Evolutionary conservation across 37 sponge, comb jelly and placozoan species (phyloP), one percentile per base, ranked within the genome.

Genomic region (Petrosia ficiformis): DNA sequence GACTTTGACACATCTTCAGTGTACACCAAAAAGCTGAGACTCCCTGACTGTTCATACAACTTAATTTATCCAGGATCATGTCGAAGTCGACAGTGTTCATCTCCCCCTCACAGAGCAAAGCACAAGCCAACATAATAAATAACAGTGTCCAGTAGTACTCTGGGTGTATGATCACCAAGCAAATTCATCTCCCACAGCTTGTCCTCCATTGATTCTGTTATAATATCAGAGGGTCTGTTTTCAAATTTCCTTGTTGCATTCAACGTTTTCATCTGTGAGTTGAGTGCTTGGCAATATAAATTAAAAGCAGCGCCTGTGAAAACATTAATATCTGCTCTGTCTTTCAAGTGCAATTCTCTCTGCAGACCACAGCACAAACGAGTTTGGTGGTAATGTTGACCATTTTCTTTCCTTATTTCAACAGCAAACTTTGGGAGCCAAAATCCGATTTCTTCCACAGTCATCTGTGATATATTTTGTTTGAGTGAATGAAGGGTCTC

Each of bases 1-100:
- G n/a, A n/a, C n/a, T 81, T 81, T 0, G 82, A 73, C 22, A 65
- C 39, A 65, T 81, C 74, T 37, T 81, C 82, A 10, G 8, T 54
- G 63, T 73, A 81, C 41, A 5, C 10, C 34, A 73, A 35, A 43
- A 54, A 81, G 3, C 68, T 14, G 22, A 4, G 6, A 1, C 57
- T 34, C 34, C 4, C 28, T 40, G 80, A 72, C 29, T 48, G 56
- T 22, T 81, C 82, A 32, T 58, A 43, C 2, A 79, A 42, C 3
- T 29, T 2, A 30, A 79, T 19, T 39, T 70, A 64, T 57, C 42
- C 30, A 37, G 80, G 80, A 35, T 4, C 21, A 70, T 35, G 26
- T 8, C 72, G 71, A 2, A 79, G 42, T 16, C 72, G 59, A 40
- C 80, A 41, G 6, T 78, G 78, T 67, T 78, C 69, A 33, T 48